A percentile compares a stretch with the other conserved stretches of the same genome.
These are phyloP conservation scores for Halictus quadricinctus DNA, from an alignment of 2,888 invertebrate genomes.

Conservation along the genomic window DNA sequence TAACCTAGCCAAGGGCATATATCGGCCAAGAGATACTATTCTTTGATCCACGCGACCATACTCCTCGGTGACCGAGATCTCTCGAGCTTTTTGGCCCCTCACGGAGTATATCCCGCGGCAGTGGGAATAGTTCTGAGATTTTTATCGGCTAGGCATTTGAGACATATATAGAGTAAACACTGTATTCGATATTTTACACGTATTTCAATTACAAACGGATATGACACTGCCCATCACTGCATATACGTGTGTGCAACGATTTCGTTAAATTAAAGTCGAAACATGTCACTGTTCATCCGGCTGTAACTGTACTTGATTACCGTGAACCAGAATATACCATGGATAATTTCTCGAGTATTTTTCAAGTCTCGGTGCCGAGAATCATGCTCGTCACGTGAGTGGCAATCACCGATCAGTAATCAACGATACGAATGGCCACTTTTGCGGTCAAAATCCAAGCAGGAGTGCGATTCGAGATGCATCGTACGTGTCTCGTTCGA, in stretches of 20 bases:
- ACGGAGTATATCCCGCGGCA: too few relatives aligned
- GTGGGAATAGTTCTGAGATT: too few relatives aligned
- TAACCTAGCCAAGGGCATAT: too few relatives aligned
- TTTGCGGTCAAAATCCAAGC: conserved; percentile 40
- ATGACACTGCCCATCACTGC: not conserved
- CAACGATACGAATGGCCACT: conserved; percentile 27
- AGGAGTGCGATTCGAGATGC: conserved; percentile 34
- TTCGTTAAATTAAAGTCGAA: conserved; percentile 38
- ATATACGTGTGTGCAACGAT: not conserved
- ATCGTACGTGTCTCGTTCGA: conserved; percentile 3
- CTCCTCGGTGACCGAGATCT: too few relatives aligned
- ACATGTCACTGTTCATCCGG: conserved; percentile 13
- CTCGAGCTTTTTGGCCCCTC: too few relatives aligned
- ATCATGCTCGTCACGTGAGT: conserved; percentile 51
- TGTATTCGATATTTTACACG: not conserved
- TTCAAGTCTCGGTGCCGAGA: not conserved
- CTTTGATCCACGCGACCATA: too few relatives aligned
- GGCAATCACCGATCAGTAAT: conserved; percentile 55
- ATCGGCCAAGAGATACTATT: too few relatives aligned
- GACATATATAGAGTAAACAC: too few relatives aligned
- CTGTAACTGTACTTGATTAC: conserved; percentile 60
- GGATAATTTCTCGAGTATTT: conserved; percentile 48
- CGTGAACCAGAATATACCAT: conserved; percentile 41
- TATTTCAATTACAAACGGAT: not conserved
- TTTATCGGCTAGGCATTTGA: too few relatives aligned